These are phyloP conservation scores for Cetonia aurata DNA, from an alignment of 2,888 invertebrate genomes.

Conservation along the genomic window DNA sequence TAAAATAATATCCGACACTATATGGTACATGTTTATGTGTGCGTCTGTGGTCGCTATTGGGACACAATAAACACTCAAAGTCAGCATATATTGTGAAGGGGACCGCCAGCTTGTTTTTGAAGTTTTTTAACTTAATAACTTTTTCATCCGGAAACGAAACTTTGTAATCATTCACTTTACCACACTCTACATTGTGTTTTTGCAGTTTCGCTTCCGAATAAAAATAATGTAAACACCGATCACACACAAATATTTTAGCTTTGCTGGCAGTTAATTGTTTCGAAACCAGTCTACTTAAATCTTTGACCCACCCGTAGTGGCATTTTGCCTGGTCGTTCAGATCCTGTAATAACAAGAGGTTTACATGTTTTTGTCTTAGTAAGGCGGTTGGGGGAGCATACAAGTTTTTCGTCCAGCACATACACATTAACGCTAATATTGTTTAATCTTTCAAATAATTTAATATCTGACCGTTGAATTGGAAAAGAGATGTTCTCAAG, in stretches of 20 bases:
- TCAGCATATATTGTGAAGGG: too few relatives aligned
- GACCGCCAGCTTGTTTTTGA: too few relatives aligned
- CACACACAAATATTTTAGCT: too few relatives aligned
- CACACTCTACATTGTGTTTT: too few relatives aligned
- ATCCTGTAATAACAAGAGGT: slow-evolving; percentile 4
- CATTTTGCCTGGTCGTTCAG: background rate
- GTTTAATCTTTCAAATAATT: slow-evolving; percentile 38
- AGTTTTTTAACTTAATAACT: slow-evolving; percentile 32
- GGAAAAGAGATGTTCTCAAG: slow-evolving; percentile 53
- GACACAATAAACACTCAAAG: too few relatives aligned
- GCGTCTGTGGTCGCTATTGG: too few relatives aligned
- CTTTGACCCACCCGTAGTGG: too few relatives aligned
- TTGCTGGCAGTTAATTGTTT: background rate
- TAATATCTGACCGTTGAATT: slow-evolving; percentile 16
- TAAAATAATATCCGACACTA: too few relatives aligned
- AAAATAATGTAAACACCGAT: slow-evolving; percentile 44
- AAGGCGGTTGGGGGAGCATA: slow-evolving; percentile 24
- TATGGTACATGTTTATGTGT: too few relatives aligned
- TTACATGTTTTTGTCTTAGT: slow-evolving; percentile 21
- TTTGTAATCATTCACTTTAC: too few relatives aligned
- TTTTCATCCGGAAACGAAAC: background rate
- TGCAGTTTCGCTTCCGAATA: background rate
- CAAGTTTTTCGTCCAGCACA: slow-evolving; percentile 30
- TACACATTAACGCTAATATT: slow-evolving; percentile 41
- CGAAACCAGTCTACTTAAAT: slow-evolving; percentile 25